Evolutionary conservation across 64 coral and sea anemone species (phyloP).

Genomic region (Actinia equina): DNA sequence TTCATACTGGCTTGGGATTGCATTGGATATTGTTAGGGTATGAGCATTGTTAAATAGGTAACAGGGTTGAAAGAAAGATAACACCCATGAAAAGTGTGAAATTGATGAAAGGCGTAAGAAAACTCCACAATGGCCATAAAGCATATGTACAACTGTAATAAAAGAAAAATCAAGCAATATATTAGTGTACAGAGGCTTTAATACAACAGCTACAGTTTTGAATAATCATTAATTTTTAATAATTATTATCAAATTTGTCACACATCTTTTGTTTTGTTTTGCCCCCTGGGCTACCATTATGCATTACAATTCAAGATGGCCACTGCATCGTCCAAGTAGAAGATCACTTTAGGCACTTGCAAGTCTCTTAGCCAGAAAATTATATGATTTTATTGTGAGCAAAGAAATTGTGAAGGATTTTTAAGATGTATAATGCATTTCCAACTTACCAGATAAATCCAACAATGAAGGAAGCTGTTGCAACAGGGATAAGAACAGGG

Average conservation of each 20-base stretch:
- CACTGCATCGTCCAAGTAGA: too few relatives aligned
- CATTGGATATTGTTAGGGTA: too few relatives aligned
- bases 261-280: too few relatives aligned
- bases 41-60: constrained; percentile 60
- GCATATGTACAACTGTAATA: constrained; percentile 84
- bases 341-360: too few relatives aligned
- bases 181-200: neutral
- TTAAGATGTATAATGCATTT: neutral
- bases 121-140: constrained; percentile 90
- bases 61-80: constrained; percentile 81
- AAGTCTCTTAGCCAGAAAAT: too few relatives aligned
- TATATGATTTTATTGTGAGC: neutral
- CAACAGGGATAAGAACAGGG: constrained; percentile 83
- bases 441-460: constrained; percentile 91
- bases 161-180: neutral
- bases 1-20: too few relatives aligned
- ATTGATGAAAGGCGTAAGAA: constrained; percentile 87
- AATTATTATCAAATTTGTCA: too few relatives aligned
- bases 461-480: constrained; percentile 82
- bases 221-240: too few relatives aligned
- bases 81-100: constrained; percentile 96
- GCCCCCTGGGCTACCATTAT: too few relatives aligned
- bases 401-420: neutral
- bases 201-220: too few relatives aligned
- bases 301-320: too few relatives aligned